Evolutionary conservation across 1,140 invertebrate species (phyloP), one percentile per base, ranked within the genome.

Genomic region (Elymnias hypermnestra): DNA sequence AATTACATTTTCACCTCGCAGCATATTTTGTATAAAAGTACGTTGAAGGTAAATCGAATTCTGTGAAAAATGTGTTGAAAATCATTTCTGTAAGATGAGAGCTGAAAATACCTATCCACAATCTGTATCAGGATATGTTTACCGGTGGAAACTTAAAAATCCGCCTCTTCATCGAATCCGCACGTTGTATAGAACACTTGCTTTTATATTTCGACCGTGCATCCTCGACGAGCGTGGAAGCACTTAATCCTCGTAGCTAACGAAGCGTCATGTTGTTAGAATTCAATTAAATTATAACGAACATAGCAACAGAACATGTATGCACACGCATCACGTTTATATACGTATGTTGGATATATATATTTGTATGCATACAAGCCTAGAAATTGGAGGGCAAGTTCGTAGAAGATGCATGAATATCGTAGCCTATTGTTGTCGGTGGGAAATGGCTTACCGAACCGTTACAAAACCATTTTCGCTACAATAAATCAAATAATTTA

Each of bases 251-350:
- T 39, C 8, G 38, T 40, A 51, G 43, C 58, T 61, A 57, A 61
- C 58, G 58, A 61, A 38, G 26, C 50, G 39, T 50, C 53, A 50
- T 53, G 53, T 49, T 57, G 54, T 51, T 61, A 61, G 47, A 61
- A 61, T 53, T 61, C 50, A 56, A 61, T 61, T 61, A 53, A 57
- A 57, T 44, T 47, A 53, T 57, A 57, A 53, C 54, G 58, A 57
- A 47, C 50, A 29, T 23, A 14, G 29, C 10, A 12, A 10, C 13
- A 29, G 9, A 8, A 5, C 7, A 29, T 29, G 13, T 5, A 13
- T 29, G 6, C 7, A 29, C 26, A 29, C 5, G 7, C 8, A 29
- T 13, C 0, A 3, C 7, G 2, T 6, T 8, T 25, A 12, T 29
- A 29, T 29, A 29, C 9, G 10, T 29, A 3, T 12, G 4, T n/a